These are phyloP conservation scores for Limnothrissa miodon DNA, from an alignment of 2,113 vertebrate genomes.

Conservation along the genomic window DNA sequence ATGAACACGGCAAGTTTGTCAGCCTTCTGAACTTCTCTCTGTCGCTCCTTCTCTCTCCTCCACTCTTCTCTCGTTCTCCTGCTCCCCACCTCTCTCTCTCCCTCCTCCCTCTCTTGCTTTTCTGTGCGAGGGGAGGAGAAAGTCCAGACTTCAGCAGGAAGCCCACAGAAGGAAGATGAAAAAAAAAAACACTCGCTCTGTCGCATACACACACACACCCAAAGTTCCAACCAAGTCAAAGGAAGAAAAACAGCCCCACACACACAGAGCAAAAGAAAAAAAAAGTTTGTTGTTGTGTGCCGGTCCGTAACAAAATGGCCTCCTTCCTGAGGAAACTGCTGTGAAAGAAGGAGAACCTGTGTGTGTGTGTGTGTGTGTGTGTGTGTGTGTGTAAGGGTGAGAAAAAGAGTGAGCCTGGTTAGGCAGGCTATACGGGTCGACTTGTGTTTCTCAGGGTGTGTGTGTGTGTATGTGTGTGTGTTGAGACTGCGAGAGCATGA, in stretches of 20 bases:
- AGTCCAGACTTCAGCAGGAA: conserved; percentile 63
- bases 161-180: conserved; percentile 32
- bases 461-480: conserved; percentile 45
- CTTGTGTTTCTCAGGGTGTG: conserved; percentile 68
- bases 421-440: conserved; percentile 68
- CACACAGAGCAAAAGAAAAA: background rate
- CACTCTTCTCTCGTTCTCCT: background rate
- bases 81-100: conserved; percentile 33
- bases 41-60: conserved; percentile 23
- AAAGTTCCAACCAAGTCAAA: conserved; percentile 1
- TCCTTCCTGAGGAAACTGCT: conserved; percentile 70
- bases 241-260: conserved; percentile 45
- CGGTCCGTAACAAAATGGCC: conserved; percentile 71
- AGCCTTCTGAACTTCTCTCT: conserved; percentile 30
- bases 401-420: conserved; percentile 54
- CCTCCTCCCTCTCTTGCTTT: conserved; percentile 32
- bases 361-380: conserved; percentile 27
- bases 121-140: conserved; percentile 58
- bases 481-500: conserved; percentile 50
- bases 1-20: conserved; percentile 14
- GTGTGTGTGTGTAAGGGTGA: conserved; percentile 49
- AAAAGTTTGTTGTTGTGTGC: conserved; percentile 54
- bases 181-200: conserved; percentile 44
- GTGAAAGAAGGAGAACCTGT: conserved; percentile 50
- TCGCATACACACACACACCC: background rate